These are phyloP conservation scores for Megaleporinus macrocephalus DNA, from an alignment of 2,113 vertebrate genomes.

Conservation along the genomic window DNA sequence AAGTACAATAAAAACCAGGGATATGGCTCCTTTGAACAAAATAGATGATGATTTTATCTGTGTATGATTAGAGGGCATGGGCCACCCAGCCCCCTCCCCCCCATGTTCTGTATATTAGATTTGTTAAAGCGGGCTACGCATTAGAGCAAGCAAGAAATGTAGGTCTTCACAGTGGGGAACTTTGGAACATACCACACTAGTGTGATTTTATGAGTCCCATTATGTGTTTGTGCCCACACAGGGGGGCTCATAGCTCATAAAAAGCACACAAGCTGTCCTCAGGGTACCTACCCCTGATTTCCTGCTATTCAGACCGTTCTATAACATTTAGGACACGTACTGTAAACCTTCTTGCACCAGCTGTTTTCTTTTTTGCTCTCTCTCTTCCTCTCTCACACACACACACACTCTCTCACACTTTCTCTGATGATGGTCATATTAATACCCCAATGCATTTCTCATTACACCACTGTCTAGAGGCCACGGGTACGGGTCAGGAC, in stretches of 20 bases:
- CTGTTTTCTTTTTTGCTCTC: constrained; percentile 2
- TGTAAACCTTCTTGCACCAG: constrained; percentile 6
- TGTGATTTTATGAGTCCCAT: constrained; percentile 78
- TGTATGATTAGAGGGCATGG: neutral
- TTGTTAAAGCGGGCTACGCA: constrained; percentile 32
- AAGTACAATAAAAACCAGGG: too few species aligned
- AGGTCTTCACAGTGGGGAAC: constrained; percentile 59
- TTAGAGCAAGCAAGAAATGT: constrained; percentile 49
- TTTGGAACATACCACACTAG: constrained; percentile 63
- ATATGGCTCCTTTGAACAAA: too few species aligned
- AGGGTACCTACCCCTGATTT: constrained; percentile 42
- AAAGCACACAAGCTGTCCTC: constrained; percentile 65
- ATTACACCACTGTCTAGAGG: constrained; percentile 10
- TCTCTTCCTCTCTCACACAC: neutral
- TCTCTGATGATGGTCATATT: constrained; percentile 37
- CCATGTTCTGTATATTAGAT: constrained; percentile 18
- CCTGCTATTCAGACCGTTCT: constrained; percentile 18
- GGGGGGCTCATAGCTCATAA: constrained; percentile 69
- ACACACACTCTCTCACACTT: neutral
- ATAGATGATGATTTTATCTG: neutral
- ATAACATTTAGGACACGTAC: neutral
- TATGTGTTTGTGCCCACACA: constrained; percentile 77
- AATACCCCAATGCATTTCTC: constrained; percentile 42
- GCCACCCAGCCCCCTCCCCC: neutral
- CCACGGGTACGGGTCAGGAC: constrained; percentile 11